Evolutionary conservation across 1,140 invertebrate genomes (phyloP), one percentile per base, ranked within the genome.

Genomic region (Drosophila lacertosa): DNA sequence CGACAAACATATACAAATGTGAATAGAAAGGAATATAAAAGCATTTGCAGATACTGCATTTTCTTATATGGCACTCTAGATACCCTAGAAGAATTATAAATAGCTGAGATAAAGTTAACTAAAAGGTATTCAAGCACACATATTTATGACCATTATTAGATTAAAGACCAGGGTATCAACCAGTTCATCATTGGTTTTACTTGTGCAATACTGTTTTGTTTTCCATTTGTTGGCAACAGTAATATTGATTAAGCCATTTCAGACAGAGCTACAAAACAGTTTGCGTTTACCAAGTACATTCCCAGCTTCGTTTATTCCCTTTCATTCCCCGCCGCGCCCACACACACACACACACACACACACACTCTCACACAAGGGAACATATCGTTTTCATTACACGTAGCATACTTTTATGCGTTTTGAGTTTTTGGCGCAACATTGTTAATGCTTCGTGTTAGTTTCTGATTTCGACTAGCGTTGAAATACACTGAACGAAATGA

Each of bases 401-500:
- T 67, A 78, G 79, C 65, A 66, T 67, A 78, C 79, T 71, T 75
- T 72, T 78, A 44, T 60, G 80, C 57, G 60, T 68, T 82, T 58
- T 35, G 54, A 55, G 40, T 50, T 60, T 63, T 65, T 20, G 60
- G 60, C 47, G 32, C 73, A 75, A 78, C 60, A 67, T 70, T 64
- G 60, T 70, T 69, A 50, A 65, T 44, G 48, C 51, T 65, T 15
- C 35, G 60, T 65, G 51, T 22, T 65, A 57, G 57, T 65, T 48
- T 63, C 40, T 53, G 64, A 44, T 71, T 67, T 37, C 64, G 63
- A 37, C 48, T 44, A 44, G 15, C 26, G 26, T 13, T 32, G 33
- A 16, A 37, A 35, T 57, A 70, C 67, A 70, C 67, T 65, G 26
- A 16, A n/a, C 33, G 42, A 70, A 55, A 24, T 26, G 1, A 0